Evolutionary conservation across 2,113 vertebrate genomes (phyloP).

Genomic region (Ardeotis arabs): DNA sequence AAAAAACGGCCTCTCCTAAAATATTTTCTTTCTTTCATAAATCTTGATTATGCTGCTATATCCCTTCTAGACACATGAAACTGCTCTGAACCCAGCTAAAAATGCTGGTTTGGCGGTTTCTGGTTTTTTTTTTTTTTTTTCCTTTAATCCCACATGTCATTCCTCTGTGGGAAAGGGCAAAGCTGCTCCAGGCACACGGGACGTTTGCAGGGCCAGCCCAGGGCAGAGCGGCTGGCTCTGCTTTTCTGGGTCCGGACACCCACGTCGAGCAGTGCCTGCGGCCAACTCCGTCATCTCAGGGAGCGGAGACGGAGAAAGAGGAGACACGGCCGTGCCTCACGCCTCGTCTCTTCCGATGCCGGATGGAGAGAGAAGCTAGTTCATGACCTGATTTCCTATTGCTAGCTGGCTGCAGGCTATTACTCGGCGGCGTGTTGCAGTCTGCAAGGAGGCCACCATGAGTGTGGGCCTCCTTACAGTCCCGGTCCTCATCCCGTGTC

Average conservation of each 20-base stretch:
- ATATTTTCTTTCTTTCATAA: not conserved
- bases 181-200: not conserved
- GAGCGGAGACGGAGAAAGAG: not conserved
- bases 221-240: not conserved
- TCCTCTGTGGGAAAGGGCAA: not conserved
- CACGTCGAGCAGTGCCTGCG: accelerated
- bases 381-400: not conserved
- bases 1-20: not conserved
- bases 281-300: not conserved
- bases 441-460: not conserved
- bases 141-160: not conserved
- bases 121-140: too few relatives aligned
- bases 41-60: not conserved
- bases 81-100: not conserved
- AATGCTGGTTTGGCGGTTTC: not conserved
- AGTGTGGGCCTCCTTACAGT: not conserved
- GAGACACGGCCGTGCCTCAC: accelerated
- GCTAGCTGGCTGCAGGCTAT: not conserved
- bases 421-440: not conserved
- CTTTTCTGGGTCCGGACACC: not conserved
- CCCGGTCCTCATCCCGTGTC: not conserved
- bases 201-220: not conserved
- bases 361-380: not conserved
- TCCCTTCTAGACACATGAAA: not conserved
- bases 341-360: accelerated